phyloP scores from a whole-genome alignment of 2,113 vertebrate species.

The Nycticebus coucang region DNA sequence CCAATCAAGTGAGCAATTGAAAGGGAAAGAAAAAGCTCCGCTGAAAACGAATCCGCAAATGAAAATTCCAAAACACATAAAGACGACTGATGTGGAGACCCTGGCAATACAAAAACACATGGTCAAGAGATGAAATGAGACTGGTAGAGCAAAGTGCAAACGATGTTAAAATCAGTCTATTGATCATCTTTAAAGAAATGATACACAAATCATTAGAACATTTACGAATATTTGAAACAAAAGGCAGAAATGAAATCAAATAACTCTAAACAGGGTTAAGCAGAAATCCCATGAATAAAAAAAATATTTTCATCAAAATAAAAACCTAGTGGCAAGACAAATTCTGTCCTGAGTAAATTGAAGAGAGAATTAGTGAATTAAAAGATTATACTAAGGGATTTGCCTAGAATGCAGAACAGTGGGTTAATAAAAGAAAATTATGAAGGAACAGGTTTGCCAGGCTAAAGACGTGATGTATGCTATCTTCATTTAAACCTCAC shows the following conservation, averaged over 20 bases:
- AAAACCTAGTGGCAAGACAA: background rate
- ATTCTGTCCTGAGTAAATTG: background rate
- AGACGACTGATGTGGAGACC: background rate
- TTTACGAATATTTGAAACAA: background rate
- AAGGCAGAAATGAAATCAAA: background rate
- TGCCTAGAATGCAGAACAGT: background rate
- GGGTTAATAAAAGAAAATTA: background rate
- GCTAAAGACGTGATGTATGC: background rate
- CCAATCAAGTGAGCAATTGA: background rate
- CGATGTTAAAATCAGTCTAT: background rate
- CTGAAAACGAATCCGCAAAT: background rate
- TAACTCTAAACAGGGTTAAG: background rate
- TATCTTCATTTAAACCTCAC: background rate
- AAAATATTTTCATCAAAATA: background rate
- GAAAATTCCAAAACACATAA: background rate
- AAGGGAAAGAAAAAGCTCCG: background rate
- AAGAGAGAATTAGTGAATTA: conserved; percentile 8
- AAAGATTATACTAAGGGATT: background rate
- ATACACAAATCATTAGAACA: background rate
- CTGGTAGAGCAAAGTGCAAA: background rate
- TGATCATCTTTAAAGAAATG: background rate
- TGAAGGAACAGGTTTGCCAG: background rate
- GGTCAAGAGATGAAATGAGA: background rate
- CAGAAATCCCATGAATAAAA: background rate
- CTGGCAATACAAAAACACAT: background rate